Evolutionary conservation across 2,888 invertebrate species (phyloP).

Genomic region (Acronicta alni): DNA sequence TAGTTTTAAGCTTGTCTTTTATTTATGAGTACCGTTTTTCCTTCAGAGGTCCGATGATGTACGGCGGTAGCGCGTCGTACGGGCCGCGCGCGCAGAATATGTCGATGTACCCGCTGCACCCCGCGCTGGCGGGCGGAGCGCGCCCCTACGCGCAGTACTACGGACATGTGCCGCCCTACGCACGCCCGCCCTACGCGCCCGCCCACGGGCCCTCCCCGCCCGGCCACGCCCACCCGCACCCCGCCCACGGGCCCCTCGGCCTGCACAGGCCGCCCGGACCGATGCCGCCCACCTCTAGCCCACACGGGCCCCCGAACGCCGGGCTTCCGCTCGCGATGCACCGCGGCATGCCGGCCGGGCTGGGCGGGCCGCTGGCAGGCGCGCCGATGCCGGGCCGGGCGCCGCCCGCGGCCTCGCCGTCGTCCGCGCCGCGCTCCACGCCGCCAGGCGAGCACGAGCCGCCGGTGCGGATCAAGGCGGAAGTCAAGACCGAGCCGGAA

Average conservation of each 20-base stretch:
- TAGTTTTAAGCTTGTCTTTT: no score
- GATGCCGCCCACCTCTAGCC: conserved; percentile 44
- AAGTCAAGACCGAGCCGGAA: conserved; percentile 85
- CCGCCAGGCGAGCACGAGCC: conserved; percentile 58
- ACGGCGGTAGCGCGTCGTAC: conserved; percentile 70
- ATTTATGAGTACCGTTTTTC: background rate
- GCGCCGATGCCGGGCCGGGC: conserved; percentile 32
- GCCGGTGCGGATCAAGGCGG: conserved; percentile 80
- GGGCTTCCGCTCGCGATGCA: conserved; percentile 31
- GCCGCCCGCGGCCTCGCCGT: conserved; percentile 35
- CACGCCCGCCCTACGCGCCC: conserved; percentile 23
- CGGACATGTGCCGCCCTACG: conserved; percentile 49
- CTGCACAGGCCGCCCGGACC: conserved; percentile 48
- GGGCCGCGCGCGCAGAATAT: conserved; percentile 69
- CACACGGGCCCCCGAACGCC: conserved; percentile 39
- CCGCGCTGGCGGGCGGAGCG: conserved; percentile 39
- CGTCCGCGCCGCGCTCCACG: conserved; percentile 41
- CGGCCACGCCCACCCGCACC: conserved; percentile 35
- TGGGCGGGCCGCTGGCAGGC: conserved; percentile 24
- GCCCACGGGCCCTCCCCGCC: conserved; percentile 20
- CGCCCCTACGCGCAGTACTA: conserved; percentile 73
- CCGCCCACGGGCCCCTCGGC: conserved; percentile 50
- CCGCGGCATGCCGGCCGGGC: conserved; percentile 35
- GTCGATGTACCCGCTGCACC: conserved; percentile 66
- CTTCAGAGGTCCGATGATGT: conserved; percentile 82